These are phyloP conservation scores for Sylvicola cinctus DNA, from an alignment of 2,888 invertebrate species.

Conservation along the genomic window DNA sequence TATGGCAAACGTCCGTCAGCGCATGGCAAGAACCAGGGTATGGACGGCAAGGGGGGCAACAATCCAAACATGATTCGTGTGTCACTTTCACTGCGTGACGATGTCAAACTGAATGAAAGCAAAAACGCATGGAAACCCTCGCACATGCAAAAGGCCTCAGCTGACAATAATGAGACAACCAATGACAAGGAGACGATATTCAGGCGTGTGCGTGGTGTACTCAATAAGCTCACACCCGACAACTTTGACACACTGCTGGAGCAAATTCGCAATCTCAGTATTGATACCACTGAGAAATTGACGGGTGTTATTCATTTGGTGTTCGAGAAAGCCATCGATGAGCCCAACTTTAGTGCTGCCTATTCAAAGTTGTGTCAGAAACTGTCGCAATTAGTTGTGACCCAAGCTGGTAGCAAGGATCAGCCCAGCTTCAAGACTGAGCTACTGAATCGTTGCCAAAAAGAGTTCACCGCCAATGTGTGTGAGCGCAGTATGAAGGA, in stretches of 20 bases:
- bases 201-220: conserved; percentile 64
- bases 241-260: conserved; percentile 68
- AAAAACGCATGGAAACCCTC: conserved; percentile 86
- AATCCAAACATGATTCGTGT: conserved; percentile 40
- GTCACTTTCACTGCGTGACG: conserved; percentile 44
- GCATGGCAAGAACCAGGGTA: no score
- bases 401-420: conserved; percentile 24
- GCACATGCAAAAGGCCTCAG: conserved; percentile 20
- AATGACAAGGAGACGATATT: conserved; percentile 37
- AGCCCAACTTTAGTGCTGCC: conserved; percentile 80
- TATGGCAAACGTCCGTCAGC: conserved; percentile 1
- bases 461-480: conserved; percentile 70
- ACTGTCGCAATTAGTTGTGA: conserved; percentile 20
- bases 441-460: conserved; percentile 49
- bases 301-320: conserved; percentile 73
- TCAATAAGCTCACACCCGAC: conserved; percentile 89
- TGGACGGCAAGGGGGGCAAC: no score
- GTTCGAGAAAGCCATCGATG: conserved; percentile 89
- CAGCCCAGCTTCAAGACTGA: conserved; percentile 33
- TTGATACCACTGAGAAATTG: conserved; percentile 58
- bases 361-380: conserved; percentile 76
- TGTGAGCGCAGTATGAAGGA: conserved; percentile 35
- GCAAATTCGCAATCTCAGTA: conserved; percentile 56
- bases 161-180: conserved; percentile 8
- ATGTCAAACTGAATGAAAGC: conserved; percentile 65